Conservation (phyloP, 2,113 vertebrate species). For the Isurus oxyrinchus region DNA sequence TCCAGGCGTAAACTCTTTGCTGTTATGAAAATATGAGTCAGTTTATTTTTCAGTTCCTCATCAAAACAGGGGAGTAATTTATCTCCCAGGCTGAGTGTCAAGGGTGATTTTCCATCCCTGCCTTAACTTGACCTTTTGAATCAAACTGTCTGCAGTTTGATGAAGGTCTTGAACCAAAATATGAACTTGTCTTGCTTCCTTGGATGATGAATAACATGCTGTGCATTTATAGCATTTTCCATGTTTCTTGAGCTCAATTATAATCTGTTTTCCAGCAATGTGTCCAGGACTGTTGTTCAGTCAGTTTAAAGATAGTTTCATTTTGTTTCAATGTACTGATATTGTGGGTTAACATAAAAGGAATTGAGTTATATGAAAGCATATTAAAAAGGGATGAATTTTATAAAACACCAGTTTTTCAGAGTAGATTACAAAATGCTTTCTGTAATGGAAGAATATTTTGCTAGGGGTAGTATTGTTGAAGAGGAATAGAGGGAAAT, state of each 20-base stretch:
- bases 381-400: background rate
- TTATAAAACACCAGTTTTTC: background rate
- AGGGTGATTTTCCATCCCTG: slow-evolving; percentile 1
- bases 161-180: slow-evolving; percentile 5
- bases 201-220: background rate
- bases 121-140: background rate
- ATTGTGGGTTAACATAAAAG: background rate
- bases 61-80: background rate
- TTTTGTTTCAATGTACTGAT: background rate
- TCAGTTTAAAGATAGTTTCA: background rate
- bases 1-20: too few species aligned
- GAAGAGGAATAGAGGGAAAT: background rate
- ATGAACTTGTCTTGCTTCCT: background rate
- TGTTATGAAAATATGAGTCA: background rate
- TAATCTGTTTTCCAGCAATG: background rate
- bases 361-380: background rate
- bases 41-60: slow-evolving; percentile 27
- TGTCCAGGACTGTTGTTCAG: background rate
- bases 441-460: background rate
- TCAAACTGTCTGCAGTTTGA: background rate
- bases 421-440: background rate
- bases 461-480: background rate
- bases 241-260: background rate
- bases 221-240: background rate
- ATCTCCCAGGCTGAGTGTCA: background rate